Percentiles rank a stretch among this genome's conserved stretches.
Evolutionary conservation across 2,888 invertebrate genomes (phyloP).

Genomic region (Xestia rhomboidea): DNA sequence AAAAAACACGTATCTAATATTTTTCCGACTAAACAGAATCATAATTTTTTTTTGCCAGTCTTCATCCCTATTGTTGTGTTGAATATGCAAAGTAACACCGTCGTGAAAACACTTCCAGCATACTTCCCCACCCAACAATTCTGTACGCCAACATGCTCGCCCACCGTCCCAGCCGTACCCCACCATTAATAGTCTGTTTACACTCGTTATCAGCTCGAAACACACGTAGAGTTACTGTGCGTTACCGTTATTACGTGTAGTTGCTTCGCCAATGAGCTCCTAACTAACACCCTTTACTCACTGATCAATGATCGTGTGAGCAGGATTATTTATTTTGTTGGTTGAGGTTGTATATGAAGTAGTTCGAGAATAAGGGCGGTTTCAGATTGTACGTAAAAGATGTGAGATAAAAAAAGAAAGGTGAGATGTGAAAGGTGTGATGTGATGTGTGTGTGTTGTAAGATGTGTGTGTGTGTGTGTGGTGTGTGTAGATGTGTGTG

Average conservation of each 20-base stretch:
- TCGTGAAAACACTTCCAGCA: too few species aligned
- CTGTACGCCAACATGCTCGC: constrained; percentile 27
- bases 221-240: constrained; percentile 79
- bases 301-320: constrained; percentile 47
- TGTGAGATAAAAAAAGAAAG: too few species aligned
- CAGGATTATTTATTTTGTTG: constrained; percentile 26
- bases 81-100: too few species aligned
- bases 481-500: too few species aligned
- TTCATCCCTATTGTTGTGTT: too few species aligned
- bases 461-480: too few species aligned
- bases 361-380: neutral
- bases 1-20: too few species aligned
- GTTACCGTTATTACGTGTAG: constrained; percentile 62
- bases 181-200: constrained; percentile 78
- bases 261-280: constrained; percentile 49
- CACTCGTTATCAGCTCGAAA: constrained; percentile 78
- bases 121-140: neutral
- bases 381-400: neutral
- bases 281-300: constrained; percentile 37
- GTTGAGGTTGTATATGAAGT: neutral
- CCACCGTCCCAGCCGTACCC: constrained; percentile 51
- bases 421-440: too few species aligned
- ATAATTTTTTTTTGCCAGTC: too few species aligned
- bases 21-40: too few species aligned
- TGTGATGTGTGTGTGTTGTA: too few species aligned